Evolutionary conservation across 2,888 invertebrate genomes (phyloP).

Genomic region (Pediacus dermestoides): DNA sequence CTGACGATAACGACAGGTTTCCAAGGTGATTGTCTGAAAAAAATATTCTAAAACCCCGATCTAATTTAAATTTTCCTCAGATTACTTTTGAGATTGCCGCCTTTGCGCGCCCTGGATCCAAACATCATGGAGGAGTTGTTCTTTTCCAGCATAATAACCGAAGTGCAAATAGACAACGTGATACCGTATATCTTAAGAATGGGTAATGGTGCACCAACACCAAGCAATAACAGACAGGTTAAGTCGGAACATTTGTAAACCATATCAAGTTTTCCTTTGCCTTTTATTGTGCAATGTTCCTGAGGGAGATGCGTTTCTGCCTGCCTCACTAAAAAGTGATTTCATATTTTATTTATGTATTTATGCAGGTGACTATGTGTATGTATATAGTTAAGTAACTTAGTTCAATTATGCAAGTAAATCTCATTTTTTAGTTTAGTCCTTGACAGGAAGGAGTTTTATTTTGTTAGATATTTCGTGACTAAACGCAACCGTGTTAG

Average conservation of each 20-base stretch:
- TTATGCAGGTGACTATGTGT: too few species aligned
- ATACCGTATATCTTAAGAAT: slow-evolving; percentile 84
- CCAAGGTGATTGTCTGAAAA: slow-evolving; percentile 49
- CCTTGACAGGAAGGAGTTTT: too few species aligned
- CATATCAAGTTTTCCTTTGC: too few species aligned
- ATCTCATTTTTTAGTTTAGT: too few species aligned
- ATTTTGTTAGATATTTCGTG: too few species aligned
- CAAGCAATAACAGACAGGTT: slow-evolving; percentile 39
- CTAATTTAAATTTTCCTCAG: slow-evolving; percentile 40
- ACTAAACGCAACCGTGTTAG: too few species aligned
- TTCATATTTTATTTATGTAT: slow-evolving; percentile 21
- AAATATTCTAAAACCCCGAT: too few species aligned
- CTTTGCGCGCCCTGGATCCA: slow-evolving; percentile 69
- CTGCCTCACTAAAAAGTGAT: slow-evolving; percentile 14
- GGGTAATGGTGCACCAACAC: slow-evolving; percentile 35
- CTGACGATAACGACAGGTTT: slow-evolving; percentile 55
- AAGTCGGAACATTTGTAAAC: slow-evolving; percentile 45
- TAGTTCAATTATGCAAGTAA: too few species aligned
- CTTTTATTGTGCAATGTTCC: slow-evolving; percentile 22
- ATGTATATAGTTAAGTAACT: too few species aligned
- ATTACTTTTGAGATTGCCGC: slow-evolving; percentile 67
- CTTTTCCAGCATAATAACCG: slow-evolving; percentile 87
- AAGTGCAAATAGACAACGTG: slow-evolving; percentile 92
- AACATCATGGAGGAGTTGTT: slow-evolving; percentile 85
- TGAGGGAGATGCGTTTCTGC: slow-evolving; percentile 16